Evolutionary conservation across 1,140 invertebrate genomes (phyloP).

Genomic region (Zophobas morio): DNA sequence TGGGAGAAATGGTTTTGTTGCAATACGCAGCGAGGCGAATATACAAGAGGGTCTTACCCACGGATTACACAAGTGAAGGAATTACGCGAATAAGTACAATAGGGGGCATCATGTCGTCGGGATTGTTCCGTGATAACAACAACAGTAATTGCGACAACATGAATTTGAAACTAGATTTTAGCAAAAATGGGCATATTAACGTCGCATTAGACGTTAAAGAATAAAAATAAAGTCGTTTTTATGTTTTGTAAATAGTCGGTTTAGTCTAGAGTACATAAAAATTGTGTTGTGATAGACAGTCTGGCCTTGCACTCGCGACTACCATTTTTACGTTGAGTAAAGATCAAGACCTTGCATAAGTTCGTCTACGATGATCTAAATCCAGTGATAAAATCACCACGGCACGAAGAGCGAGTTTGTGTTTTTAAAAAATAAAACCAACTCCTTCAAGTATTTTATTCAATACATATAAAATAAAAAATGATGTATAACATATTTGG

Average conservation of each 20-base stretch:
- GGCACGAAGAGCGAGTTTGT: no score
- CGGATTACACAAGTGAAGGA: slow-evolving; percentile 2
- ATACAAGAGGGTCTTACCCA: slow-evolving; percentile 69
- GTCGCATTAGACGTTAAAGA: slow-evolving; percentile 24
- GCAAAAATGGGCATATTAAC: slow-evolving; percentile 23
- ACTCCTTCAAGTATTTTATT: no score
- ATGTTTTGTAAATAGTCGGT: neutral
- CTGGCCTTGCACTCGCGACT: no score
- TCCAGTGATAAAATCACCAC: no score
- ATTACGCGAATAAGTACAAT: slow-evolving; percentile 23
- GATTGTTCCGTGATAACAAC: slow-evolving; percentile 26
- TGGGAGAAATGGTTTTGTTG: slow-evolving; percentile 75
- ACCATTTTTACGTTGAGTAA: no score
- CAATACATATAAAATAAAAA: neutral
- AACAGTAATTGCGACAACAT: slow-evolving; percentile 35
- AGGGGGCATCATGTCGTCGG: slow-evolving; percentile 24
- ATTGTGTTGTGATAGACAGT: no score
- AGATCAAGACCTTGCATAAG: no score
- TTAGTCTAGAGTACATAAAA: no score
- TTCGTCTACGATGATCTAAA: no score
- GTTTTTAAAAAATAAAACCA: no score
- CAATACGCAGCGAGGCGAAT: slow-evolving; percentile 71
- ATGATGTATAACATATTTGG: no score
- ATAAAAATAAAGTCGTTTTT: slow-evolving; percentile 15
- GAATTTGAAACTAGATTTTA: slow-evolving; percentile 12